Base-by-base conservation (phyloP, 2,113 vertebrate genomes). In the Cyprinodon brontotheroides region DNA sequence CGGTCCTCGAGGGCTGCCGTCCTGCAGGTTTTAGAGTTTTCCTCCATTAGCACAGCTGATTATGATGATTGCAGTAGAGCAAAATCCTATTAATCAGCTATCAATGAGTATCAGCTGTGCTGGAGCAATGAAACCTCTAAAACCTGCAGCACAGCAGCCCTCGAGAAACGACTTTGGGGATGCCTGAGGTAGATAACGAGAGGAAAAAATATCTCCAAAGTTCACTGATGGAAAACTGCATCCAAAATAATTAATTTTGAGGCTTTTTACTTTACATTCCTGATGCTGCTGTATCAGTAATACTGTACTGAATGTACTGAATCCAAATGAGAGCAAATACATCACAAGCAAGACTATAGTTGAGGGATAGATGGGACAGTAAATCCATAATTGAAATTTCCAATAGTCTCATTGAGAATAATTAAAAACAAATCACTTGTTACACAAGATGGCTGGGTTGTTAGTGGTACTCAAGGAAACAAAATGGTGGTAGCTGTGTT, bases 371-470 rank as follows among this genome's bases (percentile, higher is more conserved):
- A 75, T 53, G 1, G 17, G 15, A 53, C 7, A 14, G 20, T n/a
- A 20, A 2, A n/a, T 57, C n/a, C 14, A 17, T 14, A 53, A 53
- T 7, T 53, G 0, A 6, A 53, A 7, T 53, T 53, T 53, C 15
- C 36, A 79, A 63, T n/a, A 41, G 37, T 29, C 60, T 81, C 37
- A 68, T 78, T 67, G 74, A 48, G 77, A 36, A 77, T 74, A 14
- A 81, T 63, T 67, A 62, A 20, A 74, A 64, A 60, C 39, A 74
- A 65, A 66, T 61, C 14, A 77, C 50, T 62, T 37, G 2, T 60
- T 45, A 57, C 63, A 86, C 83, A 87, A 89, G 84, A 91, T 89
- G 87, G 88, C 82, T 89, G 88, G 79, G 67, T 77, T 81, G 68
- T 86, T 50, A 17, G 71, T 74, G 61, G 65, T 53, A 62, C 41